Evolutionary conservation across 2,113 vertebrate genomes (phyloP), one percentile per base, ranked within the genome.

Genomic region (Bubalus kerabau): DNA sequence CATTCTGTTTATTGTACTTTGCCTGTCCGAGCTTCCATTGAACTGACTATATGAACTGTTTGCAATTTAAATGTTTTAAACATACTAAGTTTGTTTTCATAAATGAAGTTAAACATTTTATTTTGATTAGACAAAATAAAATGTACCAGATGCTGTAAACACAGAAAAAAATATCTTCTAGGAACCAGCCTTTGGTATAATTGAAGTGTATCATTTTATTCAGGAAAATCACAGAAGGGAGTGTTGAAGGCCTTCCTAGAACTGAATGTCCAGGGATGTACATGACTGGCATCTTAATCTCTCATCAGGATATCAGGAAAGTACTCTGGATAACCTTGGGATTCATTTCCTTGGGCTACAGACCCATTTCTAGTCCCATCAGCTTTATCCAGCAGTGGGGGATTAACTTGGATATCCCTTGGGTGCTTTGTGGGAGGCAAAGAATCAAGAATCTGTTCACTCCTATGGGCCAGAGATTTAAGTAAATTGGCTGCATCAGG

Each of bases 41-140:
- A 94, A 30, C 10, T 46, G 16, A 71, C 24, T 23, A 19, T 62
- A 80, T 36, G 17, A 81, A 91, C 64, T 94, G 28, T 78, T 94
- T 46, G 54, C 59, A 84, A 50, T 93, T 90, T 48, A 94, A 84
- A 95, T 92, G 26, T 76, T 81, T 95, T 84, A n/a, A 81, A 89
- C 74, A 32, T 67, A 90, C 19, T 84, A 28, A 90, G 76, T 83
- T 95, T 74, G 36, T 67, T 87, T 94, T 90, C 7, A 74, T 96
- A 92, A 85, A 54, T 84, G 64, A 94, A 83, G 17, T 54, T 89
- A 83, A 88, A 40, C n/a, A 19, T 78, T 86, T 93, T 85, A 67
- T 88, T 96, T 96, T 89, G 28, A 3, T n/a, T 85, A 26, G 6
- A 50, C 30, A 46, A 81, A 60, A 57, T 78, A 82, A 87, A 36